Evolutionary conservation across 2,113 vertebrate genomes (phyloP).

Genomic region (Alectura lathami): DNA sequence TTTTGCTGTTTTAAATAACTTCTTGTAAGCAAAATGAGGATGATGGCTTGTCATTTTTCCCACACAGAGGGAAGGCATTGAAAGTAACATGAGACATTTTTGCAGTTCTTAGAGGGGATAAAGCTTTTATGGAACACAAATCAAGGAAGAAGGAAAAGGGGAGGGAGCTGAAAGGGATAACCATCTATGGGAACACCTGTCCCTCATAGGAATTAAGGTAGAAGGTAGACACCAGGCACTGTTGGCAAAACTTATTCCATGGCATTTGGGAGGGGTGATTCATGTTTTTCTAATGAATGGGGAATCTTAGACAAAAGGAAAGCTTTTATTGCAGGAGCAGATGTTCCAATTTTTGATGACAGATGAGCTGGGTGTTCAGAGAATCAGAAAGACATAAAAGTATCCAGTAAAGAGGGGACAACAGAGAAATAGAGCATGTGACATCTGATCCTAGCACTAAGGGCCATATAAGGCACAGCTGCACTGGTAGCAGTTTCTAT

Average conservation of each 20-base stretch:
- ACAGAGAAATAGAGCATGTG: not conserved
- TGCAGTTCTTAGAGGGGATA: not conserved
- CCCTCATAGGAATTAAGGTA: not conserved
- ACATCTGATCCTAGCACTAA: not conserved
- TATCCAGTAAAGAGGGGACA: not conserved
- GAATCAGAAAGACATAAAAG: not conserved
- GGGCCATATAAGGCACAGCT: not conserved
- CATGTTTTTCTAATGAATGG: not conserved
- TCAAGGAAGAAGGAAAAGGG: not conserved
- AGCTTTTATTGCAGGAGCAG: not conserved
- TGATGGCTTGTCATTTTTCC: not conserved
- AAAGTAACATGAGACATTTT: not conserved
- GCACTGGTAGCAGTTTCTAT: not conserved
- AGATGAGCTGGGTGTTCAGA: not conserved
- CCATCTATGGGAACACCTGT: not conserved
- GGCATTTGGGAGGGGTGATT: not conserved
- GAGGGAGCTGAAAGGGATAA: not conserved
- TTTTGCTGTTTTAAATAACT: not conserved
- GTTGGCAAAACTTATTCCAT: not conserved
- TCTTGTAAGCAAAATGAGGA: not conserved
- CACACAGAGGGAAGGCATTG: not conserved
- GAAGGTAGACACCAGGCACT: not conserved
- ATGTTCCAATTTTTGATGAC: not conserved
- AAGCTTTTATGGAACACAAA: constrained; percentile 3
- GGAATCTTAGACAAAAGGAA: not conserved